Evolutionary conservation across 2,113 vertebrate genomes (phyloP), one percentile per base, ranked within the genome.

Genomic region (Maccullochella peelii): DNA sequence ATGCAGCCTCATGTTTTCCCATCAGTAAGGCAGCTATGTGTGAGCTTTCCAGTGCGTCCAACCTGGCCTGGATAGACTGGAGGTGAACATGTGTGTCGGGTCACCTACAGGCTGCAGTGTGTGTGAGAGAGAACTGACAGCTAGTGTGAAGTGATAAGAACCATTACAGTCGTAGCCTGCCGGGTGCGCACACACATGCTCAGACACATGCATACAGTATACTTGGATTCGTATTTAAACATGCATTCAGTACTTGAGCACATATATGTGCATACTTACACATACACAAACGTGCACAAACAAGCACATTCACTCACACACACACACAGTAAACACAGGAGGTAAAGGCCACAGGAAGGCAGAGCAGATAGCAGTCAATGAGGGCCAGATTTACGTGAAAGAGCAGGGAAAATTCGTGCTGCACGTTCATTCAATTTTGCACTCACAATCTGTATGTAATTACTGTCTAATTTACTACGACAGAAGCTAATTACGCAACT

Each of bases 101-200:
- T 92, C 87, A 79, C 87, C 54, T 47, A 33, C 73, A 75, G 72
- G 81, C 78, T 87, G 30, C 80, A 62, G 65, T 7, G 6, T 38
- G 72, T 85, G 83, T 83, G 76, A 47, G 82, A 86, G 79, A 55
- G 69, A 77, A 47, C 66, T 90, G 90, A 87, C 88, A 88, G 83
- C 85, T 62, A 65, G 90, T 92, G 94, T 94, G 87, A 88, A 73
- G 78, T 91, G 92, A 94, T 79, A 66, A 44, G 75, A 93, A 89
- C 85, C 93, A 92, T 84, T 80, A 83, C 92, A 77, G 86, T 77
- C 70, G 40, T 3, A 81, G 68, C 55, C 72, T 63, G 71, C 59
- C 50, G 20, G 30, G 16, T 38, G n/a, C 47, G 54, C 79, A 66
- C 67, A 47, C 80, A 61, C 16, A 40, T 67, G 15, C 65, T 38